Base-by-base conservation (phyloP, 53 echinoderm and acorn worm genomes). In the Crossaster papposus region DNA sequence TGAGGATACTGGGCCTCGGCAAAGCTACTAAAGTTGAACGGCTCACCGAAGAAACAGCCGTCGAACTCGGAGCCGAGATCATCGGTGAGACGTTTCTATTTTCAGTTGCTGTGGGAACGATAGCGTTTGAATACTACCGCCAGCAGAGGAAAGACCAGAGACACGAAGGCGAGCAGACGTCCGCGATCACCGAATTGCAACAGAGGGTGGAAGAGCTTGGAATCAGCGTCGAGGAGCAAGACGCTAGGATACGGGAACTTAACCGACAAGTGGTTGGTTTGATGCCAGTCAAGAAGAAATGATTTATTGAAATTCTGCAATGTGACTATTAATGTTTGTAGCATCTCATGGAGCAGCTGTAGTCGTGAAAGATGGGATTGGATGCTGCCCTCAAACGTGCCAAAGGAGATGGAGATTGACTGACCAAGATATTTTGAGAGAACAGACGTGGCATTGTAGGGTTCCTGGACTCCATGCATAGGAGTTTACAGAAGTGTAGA, bases 11-110 rank as follows among this genome's bases (percentile, higher is more conserved):
- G 20, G 98, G 98, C 63, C 92, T 97, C 8, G 98, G 98, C 29
- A 97, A 97, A 75, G 94, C 98, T 23, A 84, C 93, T 1, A 90
- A 92, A 72, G 96, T 97, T 35, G 70, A 94, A 50, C 98, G 94
- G 23, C 88, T 97, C 30, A 94, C 93, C 20, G 91, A 89, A 34
- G 92, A 95, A 29, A 89, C 95, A 78, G 98, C 98, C 0, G 96
- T 97, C 15, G 98, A 97, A 85, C 96, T 96, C 32, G 98, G 98
- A 52, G 92, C 98, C 7, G 94, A 96, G 20, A 97, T 97, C 85
- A 93, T 97, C 37, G 92, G 98, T 10, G 98, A 97, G 85, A 90
- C 80, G 20, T 94, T 97, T 54, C 83, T 97, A 35, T 97, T 97
- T 62, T 14, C 91, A 3, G 98, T 97, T 29, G 98, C 94, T 24